Evolutionary conservation across 2,888 invertebrate species (phyloP).

Genomic region (Hipparchia sbordonii): DNA sequence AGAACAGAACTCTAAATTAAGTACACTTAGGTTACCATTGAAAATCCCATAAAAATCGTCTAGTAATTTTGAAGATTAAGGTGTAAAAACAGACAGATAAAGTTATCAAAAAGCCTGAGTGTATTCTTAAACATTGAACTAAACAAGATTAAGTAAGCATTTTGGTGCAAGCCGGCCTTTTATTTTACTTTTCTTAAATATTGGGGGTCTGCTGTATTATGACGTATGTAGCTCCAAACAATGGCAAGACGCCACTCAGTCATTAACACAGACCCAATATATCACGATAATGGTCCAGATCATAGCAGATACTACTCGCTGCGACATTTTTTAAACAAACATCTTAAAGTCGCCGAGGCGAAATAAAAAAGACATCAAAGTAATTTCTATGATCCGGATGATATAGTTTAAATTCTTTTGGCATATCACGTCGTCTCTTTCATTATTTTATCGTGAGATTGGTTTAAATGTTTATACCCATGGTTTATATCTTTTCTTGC

Average conservation of each 20-base stretch:
- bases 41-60: too few species aligned
- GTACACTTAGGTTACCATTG: too few species aligned
- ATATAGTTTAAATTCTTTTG: slow-evolving; percentile 30
- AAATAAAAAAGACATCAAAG: slow-evolving; percentile 33
- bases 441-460: slow-evolving; percentile 37
- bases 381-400: slow-evolving; percentile 23
- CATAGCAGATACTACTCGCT: neutral
- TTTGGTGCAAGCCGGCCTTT: too few species aligned
- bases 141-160: too few species aligned
- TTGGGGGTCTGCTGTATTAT: too few species aligned
- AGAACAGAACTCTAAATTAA: too few species aligned
- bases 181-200: too few species aligned
- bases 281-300: slow-evolving; percentile 9
- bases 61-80: too few species aligned
- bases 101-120: too few species aligned
- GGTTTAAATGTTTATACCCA: slow-evolving; percentile 26
- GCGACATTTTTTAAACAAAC: slow-evolving; percentile 18
- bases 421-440: slow-evolving; percentile 36
- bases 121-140: too few species aligned
- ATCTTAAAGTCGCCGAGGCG: slow-evolving; percentile 15
- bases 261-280: slow-evolving; percentile 3
- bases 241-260: neutral
- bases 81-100: too few species aligned
- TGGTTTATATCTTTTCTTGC: slow-evolving; percentile 24
- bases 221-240: neutral